Conservation (phyloP, 2,888 invertebrate genomes). For the Nephrocerus scutellatus region DNA sequence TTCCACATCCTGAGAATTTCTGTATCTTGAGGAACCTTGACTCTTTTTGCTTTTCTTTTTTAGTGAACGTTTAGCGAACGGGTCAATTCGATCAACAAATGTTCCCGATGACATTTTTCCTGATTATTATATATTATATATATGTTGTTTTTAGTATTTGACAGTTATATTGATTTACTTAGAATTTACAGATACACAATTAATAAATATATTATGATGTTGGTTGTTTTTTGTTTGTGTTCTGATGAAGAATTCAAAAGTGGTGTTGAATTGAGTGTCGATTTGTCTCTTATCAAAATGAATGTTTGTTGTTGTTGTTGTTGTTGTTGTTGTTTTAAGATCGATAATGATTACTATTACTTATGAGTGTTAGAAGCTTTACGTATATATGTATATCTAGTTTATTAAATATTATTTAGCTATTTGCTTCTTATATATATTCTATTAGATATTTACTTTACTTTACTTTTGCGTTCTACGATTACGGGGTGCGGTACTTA, state of each 20-base stretch:
- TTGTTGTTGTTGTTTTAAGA: slow-evolving; percentile 1
- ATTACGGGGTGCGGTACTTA: no score
- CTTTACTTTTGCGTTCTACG: no score
- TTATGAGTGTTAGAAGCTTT: no score
- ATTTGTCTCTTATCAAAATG: slow-evolving; percentile 9
- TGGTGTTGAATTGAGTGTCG: slow-evolving; percentile 8
- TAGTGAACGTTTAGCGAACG: slow-evolving; percentile 94
- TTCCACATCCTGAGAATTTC: slow-evolving; percentile 97
- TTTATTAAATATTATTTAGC: no score
- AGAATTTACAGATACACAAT: slow-evolving; percentile 17
- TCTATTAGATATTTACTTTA: no score
- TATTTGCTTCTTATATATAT: no score
- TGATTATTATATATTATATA: no score
- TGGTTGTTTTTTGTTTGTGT: slow-evolving; percentile 1
- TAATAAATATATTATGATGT: no score
- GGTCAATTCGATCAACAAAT: slow-evolving; percentile 99
- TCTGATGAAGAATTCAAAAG: slow-evolving; percentile 2
- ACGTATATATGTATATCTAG: no score
- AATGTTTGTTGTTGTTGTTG: slow-evolving; percentile 11
- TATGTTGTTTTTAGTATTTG: no score
- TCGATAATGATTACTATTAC: no score
- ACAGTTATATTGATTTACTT: slow-evolving; percentile 20
- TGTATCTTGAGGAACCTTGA: slow-evolving; percentile 97
- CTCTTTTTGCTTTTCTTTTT: slow-evolving; percentile 98
- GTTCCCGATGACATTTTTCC: slow-evolving; percentile 63